Conservation (phyloP, 2,113 vertebrate species). For the Callipepla squamata region DNA sequence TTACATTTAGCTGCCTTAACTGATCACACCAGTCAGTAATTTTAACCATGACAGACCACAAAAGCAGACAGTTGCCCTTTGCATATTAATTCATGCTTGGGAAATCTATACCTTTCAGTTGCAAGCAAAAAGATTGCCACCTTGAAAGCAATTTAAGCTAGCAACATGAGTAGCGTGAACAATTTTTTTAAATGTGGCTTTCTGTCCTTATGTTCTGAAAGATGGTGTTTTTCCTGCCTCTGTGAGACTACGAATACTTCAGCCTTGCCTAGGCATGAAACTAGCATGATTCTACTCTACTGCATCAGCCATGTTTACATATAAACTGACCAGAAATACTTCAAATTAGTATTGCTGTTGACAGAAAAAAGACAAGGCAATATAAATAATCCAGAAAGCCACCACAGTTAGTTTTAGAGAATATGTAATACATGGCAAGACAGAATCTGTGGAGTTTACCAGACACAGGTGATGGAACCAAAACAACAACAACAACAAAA, state of each 20-base stretch:
- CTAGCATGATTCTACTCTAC: neutral
- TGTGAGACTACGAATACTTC: neutral
- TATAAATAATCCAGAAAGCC: neutral
- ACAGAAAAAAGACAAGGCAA: neutral
- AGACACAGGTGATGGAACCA: neutral
- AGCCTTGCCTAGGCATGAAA: neutral
- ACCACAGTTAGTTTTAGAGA: neutral
- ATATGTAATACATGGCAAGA: neutral
- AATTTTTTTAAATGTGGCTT: neutral
- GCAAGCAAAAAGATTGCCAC: constrained; percentile 14
- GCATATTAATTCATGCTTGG: neutral
- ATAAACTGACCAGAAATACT: neutral
- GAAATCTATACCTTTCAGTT: neutral
- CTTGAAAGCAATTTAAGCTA: neutral
- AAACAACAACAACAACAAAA: neutral
- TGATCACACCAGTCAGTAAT: neutral
- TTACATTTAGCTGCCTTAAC: neutral
- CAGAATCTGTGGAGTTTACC: neutral
- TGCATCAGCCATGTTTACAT: neutral
- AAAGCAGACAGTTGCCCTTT: neutral
- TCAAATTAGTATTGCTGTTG: neutral
- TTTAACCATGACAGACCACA: constrained; percentile 4
- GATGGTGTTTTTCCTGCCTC: neutral
- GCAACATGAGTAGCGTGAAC: neutral
- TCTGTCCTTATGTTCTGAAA: neutral